Conservation (phyloP, 1,140 invertebrate species). For the Paraescarpia echinospica region DNA sequence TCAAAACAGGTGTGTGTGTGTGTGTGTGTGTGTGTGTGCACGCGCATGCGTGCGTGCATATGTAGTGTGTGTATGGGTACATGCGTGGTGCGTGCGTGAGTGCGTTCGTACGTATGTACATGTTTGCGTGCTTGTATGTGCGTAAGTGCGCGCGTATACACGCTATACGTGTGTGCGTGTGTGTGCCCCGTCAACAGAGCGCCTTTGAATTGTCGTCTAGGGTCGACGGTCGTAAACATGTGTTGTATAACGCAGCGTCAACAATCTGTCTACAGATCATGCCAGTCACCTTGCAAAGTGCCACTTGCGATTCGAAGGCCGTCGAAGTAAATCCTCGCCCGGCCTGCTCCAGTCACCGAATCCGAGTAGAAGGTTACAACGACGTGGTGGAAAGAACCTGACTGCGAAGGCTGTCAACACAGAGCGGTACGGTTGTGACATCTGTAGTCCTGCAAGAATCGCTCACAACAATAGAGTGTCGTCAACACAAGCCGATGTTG, state of each 20-base stretch:
- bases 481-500: background rate
- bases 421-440: background rate
- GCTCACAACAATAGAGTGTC: background rate
- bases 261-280: background rate
- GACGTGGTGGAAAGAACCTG: background rate
- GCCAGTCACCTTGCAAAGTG: background rate
- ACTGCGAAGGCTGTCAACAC: background rate
- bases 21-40: no score
- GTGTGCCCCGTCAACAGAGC: no score
- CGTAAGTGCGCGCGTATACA: no score
- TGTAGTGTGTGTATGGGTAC: background rate
- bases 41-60: background rate
- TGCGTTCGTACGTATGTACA: background rate
- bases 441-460: no score
- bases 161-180: no score
- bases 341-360: background rate
- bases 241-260: background rate
- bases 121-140: no score
- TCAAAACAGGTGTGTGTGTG: no score
- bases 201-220: no score
- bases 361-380: background rate
- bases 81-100: background rate
- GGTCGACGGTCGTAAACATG: no score
- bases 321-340: background rate
- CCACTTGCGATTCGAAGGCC: background rate